Evolutionary conservation across 2,113 vertebrate genomes (phyloP).

Genomic region (Trachemys scripta): DNA sequence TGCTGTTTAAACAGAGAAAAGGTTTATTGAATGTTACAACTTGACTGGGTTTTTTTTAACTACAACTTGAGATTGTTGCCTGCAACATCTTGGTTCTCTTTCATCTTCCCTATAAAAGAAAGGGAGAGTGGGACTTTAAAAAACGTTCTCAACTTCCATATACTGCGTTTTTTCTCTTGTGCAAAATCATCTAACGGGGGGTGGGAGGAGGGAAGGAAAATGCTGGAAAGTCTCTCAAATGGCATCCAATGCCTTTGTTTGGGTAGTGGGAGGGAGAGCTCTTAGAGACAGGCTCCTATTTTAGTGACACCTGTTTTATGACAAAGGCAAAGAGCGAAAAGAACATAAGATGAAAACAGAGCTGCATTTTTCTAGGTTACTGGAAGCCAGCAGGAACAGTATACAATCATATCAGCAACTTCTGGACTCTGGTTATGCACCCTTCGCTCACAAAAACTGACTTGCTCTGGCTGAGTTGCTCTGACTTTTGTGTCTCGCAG

Average conservation of each 20-base stretch:
- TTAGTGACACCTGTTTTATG: constrained; percentile 42
- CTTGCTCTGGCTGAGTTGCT: not conserved
- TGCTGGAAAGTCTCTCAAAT: not conserved
- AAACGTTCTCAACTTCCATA: not conserved
- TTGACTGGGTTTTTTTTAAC: too few species aligned
- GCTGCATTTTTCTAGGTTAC: not conserved
- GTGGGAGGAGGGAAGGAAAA: not conserved
- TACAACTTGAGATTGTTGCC: too few species aligned
- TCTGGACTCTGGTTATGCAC: not conserved
- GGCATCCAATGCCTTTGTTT: constrained; percentile 34
- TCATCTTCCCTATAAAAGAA: not conserved
- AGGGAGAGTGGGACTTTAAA: not conserved
- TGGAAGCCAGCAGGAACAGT: not conserved
- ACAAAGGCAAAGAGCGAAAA: not conserved
- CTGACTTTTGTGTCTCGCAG: not conserved
- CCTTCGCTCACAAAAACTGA: not conserved
- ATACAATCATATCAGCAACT: not conserved
- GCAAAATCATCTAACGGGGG: not conserved
- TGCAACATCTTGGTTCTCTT: not conserved
- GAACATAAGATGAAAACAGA: constrained; percentile 2
- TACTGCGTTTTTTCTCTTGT: not conserved
- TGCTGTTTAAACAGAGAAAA: too few species aligned
- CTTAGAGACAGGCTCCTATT: constrained; percentile 15
- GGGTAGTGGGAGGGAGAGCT: constrained; percentile 3
- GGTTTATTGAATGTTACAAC: too few species aligned